Conservation (phyloP, 2,888 invertebrate genomes). For the Luperina nickerlii region DNA sequence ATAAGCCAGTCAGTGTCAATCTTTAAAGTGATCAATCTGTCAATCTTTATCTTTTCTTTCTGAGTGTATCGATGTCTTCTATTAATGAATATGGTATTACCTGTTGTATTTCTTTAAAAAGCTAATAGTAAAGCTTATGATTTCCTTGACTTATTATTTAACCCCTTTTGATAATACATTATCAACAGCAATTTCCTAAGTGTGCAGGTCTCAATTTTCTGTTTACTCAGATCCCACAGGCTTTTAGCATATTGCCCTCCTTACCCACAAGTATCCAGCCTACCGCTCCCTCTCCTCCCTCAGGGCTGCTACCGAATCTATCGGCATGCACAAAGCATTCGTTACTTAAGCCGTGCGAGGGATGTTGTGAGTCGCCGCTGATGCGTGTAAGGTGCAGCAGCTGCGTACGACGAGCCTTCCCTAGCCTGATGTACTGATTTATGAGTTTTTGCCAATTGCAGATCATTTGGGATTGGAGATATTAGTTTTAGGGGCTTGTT, state of each 20-base stretch:
- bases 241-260: background rate
- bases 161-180: too few relatives aligned
- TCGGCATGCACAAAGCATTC: conserved; percentile 89
- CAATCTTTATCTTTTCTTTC: too few relatives aligned
- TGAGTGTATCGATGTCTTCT: background rate
- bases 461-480: conserved; percentile 54
- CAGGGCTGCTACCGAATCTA: conserved; percentile 76
- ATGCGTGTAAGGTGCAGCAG: conserved; percentile 88
- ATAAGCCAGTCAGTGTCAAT: background rate
- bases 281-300: conserved; percentile 62
- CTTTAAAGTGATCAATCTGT: too few relatives aligned
- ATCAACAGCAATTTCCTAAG: background rate
- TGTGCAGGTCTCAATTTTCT: background rate
- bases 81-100: background rate
- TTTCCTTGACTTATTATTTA: background rate
- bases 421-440: conserved; percentile 67
- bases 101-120: background rate
- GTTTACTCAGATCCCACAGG: background rate
- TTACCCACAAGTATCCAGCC: background rate
- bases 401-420: conserved; percentile 74
- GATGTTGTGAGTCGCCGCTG: conserved; percentile 85
- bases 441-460: conserved; percentile 68
- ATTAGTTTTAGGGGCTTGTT: conserved; percentile 58
- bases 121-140: background rate
- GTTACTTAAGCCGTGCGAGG: conserved; percentile 81